Conservation (phyloP, 2,113 vertebrate genomes). For the Saccopteryx leptura region DNA sequence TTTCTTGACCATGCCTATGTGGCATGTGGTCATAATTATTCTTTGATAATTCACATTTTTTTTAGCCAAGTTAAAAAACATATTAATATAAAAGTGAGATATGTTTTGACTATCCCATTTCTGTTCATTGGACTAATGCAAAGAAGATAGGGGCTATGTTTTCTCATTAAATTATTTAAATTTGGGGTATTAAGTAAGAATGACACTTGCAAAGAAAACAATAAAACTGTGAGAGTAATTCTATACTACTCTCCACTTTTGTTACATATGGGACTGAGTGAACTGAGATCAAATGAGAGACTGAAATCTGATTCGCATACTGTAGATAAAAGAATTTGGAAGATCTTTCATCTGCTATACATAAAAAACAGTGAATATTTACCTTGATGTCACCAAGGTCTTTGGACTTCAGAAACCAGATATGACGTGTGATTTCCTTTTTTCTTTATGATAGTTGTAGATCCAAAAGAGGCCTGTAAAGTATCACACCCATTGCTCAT, state of each 20-base stretch:
- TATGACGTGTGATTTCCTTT: neutral
- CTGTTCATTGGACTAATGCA: slow-evolving; percentile 37
- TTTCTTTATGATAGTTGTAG: neutral
- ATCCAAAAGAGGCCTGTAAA: neutral
- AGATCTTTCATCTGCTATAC: slow-evolving; percentile 11
- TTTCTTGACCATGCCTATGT: neutral
- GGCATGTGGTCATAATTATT: neutral
- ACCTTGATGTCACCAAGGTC: neutral
- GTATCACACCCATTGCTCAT: neutral
- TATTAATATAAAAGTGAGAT: slow-evolving; percentile 36
- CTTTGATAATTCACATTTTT: slow-evolving; percentile 21
- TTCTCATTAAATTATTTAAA: slow-evolving; percentile 50
- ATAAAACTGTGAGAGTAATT: slow-evolving; percentile 10
- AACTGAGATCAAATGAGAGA: neutral
- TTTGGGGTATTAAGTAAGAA: slow-evolving; percentile 48
- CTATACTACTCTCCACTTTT: neutral
- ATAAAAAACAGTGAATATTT: neutral
- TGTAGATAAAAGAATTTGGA: neutral
- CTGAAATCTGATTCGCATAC: neutral
- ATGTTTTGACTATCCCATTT: slow-evolving; percentile 6
- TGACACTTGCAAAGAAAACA: slow-evolving; percentile 14
- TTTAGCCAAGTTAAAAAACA: neutral
- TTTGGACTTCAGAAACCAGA: neutral
- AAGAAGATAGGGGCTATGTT: neutral
- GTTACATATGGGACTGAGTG: neutral